Conservation (phyloP, 2,113 vertebrate genomes). For the Xiphophorus couchianus region DNA sequence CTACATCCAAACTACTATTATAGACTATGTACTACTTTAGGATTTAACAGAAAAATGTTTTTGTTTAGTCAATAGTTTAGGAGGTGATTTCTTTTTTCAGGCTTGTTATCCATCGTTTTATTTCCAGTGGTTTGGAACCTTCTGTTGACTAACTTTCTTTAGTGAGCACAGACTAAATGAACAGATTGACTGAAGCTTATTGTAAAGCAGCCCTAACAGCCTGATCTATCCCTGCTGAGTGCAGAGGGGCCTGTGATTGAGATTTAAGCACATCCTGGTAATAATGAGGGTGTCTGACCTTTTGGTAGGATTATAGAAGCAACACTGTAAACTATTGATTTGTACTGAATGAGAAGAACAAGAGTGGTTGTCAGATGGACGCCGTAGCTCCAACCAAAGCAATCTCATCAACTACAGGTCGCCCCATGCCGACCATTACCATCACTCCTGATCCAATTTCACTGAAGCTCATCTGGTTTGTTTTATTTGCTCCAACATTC, state of each 20-base stretch:
- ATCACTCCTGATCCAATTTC: slow-evolving; percentile 38
- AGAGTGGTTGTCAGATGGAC: slow-evolving; percentile 30
- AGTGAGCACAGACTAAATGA: background rate
- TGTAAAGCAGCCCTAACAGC: slow-evolving; percentile 24
- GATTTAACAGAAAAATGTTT: background rate
- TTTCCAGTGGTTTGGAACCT: background rate
- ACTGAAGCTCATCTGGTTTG: slow-evolving; percentile 8
- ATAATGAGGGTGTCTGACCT: slow-evolving; percentile 57
- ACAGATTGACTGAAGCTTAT: slow-evolving; percentile 19
- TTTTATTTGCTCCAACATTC: slow-evolving; percentile 31
- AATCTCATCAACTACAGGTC: slow-evolving; percentile 56
- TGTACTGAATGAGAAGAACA: slow-evolving; percentile 41
- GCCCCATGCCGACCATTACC: background rate
- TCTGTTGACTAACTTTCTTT: slow-evolving; percentile 17
- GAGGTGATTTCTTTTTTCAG: background rate
- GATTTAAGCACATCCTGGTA: slow-evolving; percentile 53
- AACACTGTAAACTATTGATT: slow-evolving; percentile 63
- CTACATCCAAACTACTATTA: no score
- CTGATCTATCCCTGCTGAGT: slow-evolving; percentile 31
- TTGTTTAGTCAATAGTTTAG: background rate
- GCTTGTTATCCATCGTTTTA: slow-evolving; percentile 2
- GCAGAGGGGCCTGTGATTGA: slow-evolving; percentile 27
- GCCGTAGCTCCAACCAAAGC: slow-evolving; percentile 32
- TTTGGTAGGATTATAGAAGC: slow-evolving; percentile 28
- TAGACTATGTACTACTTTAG: no score